Percentiles rank a stretch among this genome's conserved stretches.
Conservation (phyloP, 2,113 vertebrate genomes). For the Oxyura jamaicensis region DNA sequence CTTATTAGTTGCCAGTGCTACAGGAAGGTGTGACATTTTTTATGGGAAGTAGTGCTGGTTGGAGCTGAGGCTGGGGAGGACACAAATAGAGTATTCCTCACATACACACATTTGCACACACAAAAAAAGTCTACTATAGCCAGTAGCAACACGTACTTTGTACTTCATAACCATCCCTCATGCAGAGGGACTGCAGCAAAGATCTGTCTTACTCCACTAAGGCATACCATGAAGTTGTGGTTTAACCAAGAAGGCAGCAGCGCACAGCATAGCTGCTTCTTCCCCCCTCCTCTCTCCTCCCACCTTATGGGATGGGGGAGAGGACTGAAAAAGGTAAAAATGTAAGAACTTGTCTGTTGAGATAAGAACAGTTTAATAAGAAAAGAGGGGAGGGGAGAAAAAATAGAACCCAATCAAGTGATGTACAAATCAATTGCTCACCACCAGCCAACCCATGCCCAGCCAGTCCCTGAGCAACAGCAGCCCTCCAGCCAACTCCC, state of each 20-base stretch:
- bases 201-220: not conserved
- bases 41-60: not conserved
- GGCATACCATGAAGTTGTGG: not conserved
- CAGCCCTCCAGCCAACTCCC: not conserved
- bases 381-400: not conserved
- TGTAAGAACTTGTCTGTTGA: not conserved
- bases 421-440: not conserved
- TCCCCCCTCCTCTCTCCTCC: not conserved
- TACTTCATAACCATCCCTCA: too few species aligned
- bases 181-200: not conserved
- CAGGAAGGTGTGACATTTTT: not conserved
- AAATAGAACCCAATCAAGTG: not conserved
- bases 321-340: not conserved
- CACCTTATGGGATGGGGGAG: not conserved
- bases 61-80: not conserved
- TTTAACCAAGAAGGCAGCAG: not conserved
- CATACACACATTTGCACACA: too few species aligned
- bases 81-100: not conserved
- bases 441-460: not conserved
- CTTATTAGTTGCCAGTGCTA: not conserved
- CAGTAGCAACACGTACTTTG: accelerated
- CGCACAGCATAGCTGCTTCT: not conserved
- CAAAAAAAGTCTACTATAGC: not conserved
- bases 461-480: not conserved
- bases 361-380: not conserved